Evolutionary conservation across 2,113 vertebrate species (phyloP).

Genomic region (Falcunculus frontatus): DNA sequence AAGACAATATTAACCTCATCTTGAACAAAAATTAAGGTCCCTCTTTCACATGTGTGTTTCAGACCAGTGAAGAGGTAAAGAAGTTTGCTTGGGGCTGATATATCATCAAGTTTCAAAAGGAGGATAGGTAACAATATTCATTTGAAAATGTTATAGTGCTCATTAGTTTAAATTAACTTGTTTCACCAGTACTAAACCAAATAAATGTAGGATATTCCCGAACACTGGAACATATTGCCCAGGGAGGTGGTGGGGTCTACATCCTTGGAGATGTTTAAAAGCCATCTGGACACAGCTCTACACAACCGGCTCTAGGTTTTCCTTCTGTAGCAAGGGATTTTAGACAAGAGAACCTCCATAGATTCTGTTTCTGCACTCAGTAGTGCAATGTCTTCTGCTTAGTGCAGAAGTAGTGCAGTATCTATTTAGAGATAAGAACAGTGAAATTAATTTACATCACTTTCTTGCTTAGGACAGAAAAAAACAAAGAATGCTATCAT

Average conservation of each 20-base stretch:
- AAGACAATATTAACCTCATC: not conserved
- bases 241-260: not conserved
- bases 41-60: not conserved
- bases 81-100: not conserved
- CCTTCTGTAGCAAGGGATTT: not conserved
- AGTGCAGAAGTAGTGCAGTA: no score
- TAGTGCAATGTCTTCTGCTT: not conserved
- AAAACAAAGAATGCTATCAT: not conserved
- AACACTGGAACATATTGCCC: not conserved
- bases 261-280: not conserved
- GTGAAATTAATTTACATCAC: not conserved
- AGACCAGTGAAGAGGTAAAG: not conserved
- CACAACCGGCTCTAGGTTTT: fast-evolving
- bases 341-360: not conserved
- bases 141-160: not conserved
- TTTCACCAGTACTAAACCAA: not conserved
- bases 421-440: not conserved
- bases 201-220: not conserved
- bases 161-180: not conserved
- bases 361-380: not conserved
- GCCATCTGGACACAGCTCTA: not conserved
- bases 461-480: not conserved
- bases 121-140: not conserved
- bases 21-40: not conserved
- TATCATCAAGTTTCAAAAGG: not conserved